Conservation (phyloP, 2,888 invertebrate genomes). For the Stramonita haemastoma region DNA sequence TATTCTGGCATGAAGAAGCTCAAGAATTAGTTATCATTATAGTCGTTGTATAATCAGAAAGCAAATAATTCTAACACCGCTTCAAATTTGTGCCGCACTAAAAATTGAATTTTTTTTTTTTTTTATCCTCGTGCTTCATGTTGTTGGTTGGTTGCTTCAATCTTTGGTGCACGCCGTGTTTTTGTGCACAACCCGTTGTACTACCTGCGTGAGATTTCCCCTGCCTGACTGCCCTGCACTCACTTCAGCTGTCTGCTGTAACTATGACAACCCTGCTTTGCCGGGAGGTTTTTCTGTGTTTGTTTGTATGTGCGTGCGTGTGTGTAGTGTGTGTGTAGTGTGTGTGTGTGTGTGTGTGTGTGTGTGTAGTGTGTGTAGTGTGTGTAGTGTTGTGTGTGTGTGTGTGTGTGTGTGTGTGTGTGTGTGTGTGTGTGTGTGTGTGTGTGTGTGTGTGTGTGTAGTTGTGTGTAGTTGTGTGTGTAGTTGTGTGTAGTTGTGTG, state of each 20-base stretch:
- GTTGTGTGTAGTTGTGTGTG: too few relatives aligned
- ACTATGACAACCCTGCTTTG: conserved; percentile 4
- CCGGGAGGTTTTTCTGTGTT: conserved; percentile 12
- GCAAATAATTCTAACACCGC: too few relatives aligned
- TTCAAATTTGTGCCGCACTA: background rate
- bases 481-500: background rate
- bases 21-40: too few relatives aligned
- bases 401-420: background rate
- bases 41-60: too few relatives aligned
- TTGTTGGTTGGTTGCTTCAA: background rate
- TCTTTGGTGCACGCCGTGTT: conserved; percentile 1
- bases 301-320: background rate
- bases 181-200: background rate
- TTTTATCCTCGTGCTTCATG: background rate
- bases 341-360: background rate
- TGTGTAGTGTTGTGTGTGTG: background rate
- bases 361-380: too few relatives aligned
- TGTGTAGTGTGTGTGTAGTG: too few relatives aligned
- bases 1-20: too few relatives aligned
- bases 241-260: background rate
- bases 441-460: too few relatives aligned
- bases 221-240: conserved; percentile 27
- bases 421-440: too few relatives aligned
- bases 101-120: background rate
- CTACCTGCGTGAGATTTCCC: conserved; percentile 26